Evolutionary conservation across 2,888 invertebrate species (phyloP).

Genomic region (Sipha maydis): DNA sequence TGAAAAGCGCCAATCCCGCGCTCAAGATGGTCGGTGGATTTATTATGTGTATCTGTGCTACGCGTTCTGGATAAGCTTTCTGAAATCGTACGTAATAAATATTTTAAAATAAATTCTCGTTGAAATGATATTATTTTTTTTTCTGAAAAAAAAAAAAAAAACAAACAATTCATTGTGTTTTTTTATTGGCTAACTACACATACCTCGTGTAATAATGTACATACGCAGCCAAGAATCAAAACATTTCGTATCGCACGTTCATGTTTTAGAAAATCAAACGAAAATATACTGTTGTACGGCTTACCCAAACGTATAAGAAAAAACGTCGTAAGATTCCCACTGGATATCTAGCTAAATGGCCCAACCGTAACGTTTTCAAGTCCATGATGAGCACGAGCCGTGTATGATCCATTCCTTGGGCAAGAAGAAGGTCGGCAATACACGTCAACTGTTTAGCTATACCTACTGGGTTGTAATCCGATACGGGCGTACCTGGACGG

Average conservation of each 20-base stretch:
- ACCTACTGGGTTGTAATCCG: conserved; percentile 63
- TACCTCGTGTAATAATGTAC: neutral
- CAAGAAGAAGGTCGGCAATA: conserved; percentile 62
- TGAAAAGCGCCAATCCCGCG: conserved; percentile 81
- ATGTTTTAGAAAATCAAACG: neutral
- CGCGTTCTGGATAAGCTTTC: conserved; percentile 86
- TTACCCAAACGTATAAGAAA: conserved; percentile 64
- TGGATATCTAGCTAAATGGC: conserved; percentile 63
- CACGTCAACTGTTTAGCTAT: conserved; percentile 62
- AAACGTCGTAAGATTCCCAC: conserved; percentile 63
- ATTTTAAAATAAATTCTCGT: neutral
- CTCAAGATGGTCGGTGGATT: conserved; percentile 84
- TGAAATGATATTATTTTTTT: neutral
- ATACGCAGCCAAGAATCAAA: no score
- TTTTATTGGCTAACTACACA: neutral
- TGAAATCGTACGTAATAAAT: conserved; percentile 66
- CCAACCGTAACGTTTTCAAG: conserved; percentile 57
- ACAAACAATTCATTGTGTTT: neutral
- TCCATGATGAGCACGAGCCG: conserved; percentile 61
- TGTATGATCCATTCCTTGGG: conserved; percentile 62
- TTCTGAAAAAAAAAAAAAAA: no score
- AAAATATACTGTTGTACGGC: neutral
- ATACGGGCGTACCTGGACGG: conserved; percentile 47
- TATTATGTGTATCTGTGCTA: conserved; percentile 86
- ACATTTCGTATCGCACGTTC: neutral